Evolutionary conservation across 2,888 invertebrate species (phyloP).

Genomic region (Diarsia brunnea): DNA sequence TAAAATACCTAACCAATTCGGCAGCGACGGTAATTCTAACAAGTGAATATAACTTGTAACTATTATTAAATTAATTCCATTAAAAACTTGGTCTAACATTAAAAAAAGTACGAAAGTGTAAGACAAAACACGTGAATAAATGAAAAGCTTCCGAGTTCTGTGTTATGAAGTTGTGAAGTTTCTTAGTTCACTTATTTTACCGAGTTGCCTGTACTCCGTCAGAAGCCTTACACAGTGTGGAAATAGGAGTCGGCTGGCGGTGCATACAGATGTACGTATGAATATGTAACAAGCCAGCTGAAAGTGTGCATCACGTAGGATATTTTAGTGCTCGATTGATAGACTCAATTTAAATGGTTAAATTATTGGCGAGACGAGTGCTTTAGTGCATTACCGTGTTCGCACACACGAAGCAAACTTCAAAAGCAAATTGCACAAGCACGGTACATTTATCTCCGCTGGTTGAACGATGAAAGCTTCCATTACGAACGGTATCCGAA

Average conservation of each 20-base stretch:
- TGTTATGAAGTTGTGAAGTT: slow-evolving; percentile 66
- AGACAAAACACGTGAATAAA: slow-evolving; percentile 70
- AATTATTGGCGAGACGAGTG: slow-evolving; percentile 77
- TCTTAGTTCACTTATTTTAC: slow-evolving; percentile 61
- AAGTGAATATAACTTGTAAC: slow-evolving; percentile 19
- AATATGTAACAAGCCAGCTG: slow-evolving; percentile 67
- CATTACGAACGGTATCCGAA: slow-evolving; percentile 81
- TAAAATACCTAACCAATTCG: slow-evolving; percentile 5
- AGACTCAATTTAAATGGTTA: slow-evolving; percentile 79
- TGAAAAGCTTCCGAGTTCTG: slow-evolving; percentile 70
- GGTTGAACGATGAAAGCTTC: slow-evolving; percentile 84
- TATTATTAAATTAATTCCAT: slow-evolving; percentile 43
- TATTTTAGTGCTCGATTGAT: slow-evolving; percentile 76
- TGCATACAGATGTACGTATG: slow-evolving; percentile 65
- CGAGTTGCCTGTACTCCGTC: slow-evolving; percentile 48
- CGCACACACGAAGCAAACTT: slow-evolving; percentile 79
- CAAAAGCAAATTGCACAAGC: slow-evolving; percentile 86
- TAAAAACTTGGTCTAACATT: slow-evolving; percentile 45
- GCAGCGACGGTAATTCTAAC: background rate
- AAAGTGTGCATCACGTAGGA: slow-evolving; percentile 65
- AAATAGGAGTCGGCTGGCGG: slow-evolving; percentile 42
- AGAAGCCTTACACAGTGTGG: slow-evolving; percentile 54
- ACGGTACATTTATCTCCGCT: slow-evolving; percentile 83
- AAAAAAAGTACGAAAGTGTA: slow-evolving; percentile 60
- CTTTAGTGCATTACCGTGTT: slow-evolving; percentile 84